Evolutionary conservation across 2,797 vertebrate genomes (phyloP).

Genomic region (Trachops cirrhosus): DNA sequence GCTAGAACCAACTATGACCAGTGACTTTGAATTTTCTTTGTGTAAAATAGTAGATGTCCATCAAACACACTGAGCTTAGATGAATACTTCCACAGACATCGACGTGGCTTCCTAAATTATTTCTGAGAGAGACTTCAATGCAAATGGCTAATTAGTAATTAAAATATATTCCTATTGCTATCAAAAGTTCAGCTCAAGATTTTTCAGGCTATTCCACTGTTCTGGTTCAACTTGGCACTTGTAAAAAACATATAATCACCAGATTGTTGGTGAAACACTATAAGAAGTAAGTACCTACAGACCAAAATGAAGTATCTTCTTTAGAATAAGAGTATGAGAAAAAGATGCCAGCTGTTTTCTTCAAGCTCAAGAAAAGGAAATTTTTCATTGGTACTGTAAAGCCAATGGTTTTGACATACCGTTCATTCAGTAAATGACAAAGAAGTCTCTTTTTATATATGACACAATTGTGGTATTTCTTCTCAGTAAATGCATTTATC

Average conservation of each 20-base stretch:
- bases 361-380: neutral
- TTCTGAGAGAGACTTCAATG: neutral
- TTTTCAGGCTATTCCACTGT: neutral
- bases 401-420: neutral
- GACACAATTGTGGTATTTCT: conserved; percentile 7
- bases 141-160: neutral
- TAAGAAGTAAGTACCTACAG: neutral
- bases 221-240: neutral
- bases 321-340: neutral
- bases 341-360: neutral
- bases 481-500: conserved; percentile 60
- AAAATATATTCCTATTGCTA: neutral
- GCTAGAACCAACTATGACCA: neutral
- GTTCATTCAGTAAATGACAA: conserved; percentile 25
- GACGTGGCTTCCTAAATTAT: conserved; percentile 8
- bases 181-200: neutral
- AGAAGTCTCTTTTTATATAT: conserved; percentile 46
- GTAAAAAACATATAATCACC: neutral
- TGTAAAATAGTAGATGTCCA: conserved; percentile 12
- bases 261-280: neutral
- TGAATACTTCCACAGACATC: neutral
- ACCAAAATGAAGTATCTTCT: neutral
- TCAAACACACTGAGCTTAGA: neutral
- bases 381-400: neutral
- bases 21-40: neutral